Percentiles rank a stretch among this genome's conserved stretches.
Conservation (phyloP, 2,113 vertebrate species). For the Xyliphius kryptos region DNA sequence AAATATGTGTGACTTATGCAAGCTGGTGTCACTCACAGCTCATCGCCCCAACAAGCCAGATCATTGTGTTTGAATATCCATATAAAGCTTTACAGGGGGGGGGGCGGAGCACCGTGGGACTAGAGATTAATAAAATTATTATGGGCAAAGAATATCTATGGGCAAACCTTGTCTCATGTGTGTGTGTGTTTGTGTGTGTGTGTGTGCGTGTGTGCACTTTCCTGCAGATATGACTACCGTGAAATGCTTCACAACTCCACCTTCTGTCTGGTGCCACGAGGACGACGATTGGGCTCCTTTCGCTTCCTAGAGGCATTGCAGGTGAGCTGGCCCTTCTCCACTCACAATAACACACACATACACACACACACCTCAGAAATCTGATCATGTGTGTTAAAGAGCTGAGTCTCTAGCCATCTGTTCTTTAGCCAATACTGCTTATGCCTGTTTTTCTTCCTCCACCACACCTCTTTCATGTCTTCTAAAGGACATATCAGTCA, state of each 20-base stretch:
- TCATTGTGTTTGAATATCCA: constrained; percentile 58
- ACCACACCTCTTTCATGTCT: too few species aligned
- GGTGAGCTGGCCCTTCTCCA: too few species aligned
- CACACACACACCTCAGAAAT: constrained; percentile 1
- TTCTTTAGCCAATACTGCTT: too few species aligned
- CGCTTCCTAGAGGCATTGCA: constrained; percentile 93
- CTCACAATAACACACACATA: background rate
- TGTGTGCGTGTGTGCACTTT: too few species aligned
- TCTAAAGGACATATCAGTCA: too few species aligned
- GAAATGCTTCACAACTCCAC: constrained; percentile 99
- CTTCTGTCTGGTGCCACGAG: constrained; percentile 98
- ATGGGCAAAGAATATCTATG: too few species aligned
- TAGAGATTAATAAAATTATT: too few species aligned
- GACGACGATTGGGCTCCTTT: constrained; percentile 94
- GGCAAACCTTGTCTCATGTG: too few species aligned
- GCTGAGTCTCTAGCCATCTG: too few species aligned
- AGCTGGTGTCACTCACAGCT: constrained; percentile 64
- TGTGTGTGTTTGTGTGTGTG: background rate
- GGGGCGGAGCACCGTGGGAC: background rate
- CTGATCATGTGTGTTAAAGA: too few species aligned
- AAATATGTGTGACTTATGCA: constrained; percentile 50
- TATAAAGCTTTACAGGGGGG: constrained; percentile 48
- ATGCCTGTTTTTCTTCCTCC: too few species aligned
- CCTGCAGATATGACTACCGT: constrained; percentile 98
- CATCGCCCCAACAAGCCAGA: constrained; percentile 58